Evolutionary conservation across 2,797 vertebrate genomes (phyloP).

Genomic region (Gymnoscopelus microlampas): DNA sequence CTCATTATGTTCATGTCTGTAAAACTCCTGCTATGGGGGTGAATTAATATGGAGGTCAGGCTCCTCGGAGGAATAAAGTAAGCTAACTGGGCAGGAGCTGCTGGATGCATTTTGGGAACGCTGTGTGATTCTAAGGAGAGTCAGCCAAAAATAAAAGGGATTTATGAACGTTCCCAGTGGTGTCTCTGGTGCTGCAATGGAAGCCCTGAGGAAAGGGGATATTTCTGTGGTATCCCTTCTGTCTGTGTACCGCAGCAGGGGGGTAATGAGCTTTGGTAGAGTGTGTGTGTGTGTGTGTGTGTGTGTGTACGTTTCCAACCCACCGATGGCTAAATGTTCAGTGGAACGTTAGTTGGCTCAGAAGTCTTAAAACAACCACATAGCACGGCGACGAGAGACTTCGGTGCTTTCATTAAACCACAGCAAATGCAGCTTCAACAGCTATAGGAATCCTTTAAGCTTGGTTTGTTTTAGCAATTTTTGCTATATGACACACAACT

Average conservation of each 20-base stretch:
- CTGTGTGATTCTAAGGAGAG: background rate
- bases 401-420: conserved; percentile 5
- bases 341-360: conserved; percentile 30
- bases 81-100: background rate
- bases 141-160: conserved; percentile 23
- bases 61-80: background rate
- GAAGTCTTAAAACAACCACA: conserved; percentile 43
- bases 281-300: background rate
- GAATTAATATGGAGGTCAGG: conserved; percentile 17
- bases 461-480: background rate
- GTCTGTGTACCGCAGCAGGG: conserved; percentile 26
- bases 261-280: conserved; percentile 45
- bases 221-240: conserved; percentile 47
- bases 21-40: conserved; percentile 2
- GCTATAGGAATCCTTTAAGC: background rate
- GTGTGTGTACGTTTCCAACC: conserved; percentile 5
- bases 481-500: conserved; percentile 26
- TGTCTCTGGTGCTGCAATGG: conserved; percentile 13
- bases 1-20: conserved; percentile 1
- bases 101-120: background rate
- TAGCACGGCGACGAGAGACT: conserved; percentile 37
- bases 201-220: conserved; percentile 40
- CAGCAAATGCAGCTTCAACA: too few species aligned
- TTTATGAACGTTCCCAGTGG: conserved; percentile 1
- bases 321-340: conserved; percentile 23